These are phyloP conservation scores for Atethmia centrago DNA, from an alignment of 2,888 invertebrate genomes.

Conservation along the genomic window DNA sequence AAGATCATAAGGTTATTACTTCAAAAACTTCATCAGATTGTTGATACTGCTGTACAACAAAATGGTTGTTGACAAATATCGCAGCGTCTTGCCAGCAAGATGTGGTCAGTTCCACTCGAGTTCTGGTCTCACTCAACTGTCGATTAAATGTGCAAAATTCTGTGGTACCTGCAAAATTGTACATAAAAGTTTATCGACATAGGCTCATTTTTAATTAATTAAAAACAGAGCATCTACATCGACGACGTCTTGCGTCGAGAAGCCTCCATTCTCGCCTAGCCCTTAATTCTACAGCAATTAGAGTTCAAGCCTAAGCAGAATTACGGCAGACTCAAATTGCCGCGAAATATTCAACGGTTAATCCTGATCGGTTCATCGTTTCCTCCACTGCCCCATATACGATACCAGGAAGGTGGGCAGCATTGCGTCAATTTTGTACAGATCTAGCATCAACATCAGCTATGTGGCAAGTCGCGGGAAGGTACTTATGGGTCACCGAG, in stretches of 20 bases:
- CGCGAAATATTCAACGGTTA: not conserved
- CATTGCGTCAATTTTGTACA: not conserved
- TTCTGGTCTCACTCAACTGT: slow-evolving; percentile 83
- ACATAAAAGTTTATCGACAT: not conserved
- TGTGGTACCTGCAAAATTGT: slow-evolving; percentile 73
- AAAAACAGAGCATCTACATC: not conserved
- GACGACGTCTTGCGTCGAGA: no score
- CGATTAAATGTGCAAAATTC: slow-evolving; percentile 82
- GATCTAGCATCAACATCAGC: not conserved
- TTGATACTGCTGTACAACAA: slow-evolving; percentile 78
- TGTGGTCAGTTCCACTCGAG: slow-evolving; percentile 81
- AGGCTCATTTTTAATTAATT: not conserved
- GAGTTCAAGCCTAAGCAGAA: not conserved
- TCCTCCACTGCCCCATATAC: not conserved
- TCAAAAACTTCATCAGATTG: slow-evolving; percentile 78
- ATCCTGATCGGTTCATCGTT: not conserved
- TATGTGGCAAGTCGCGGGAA: not conserved
- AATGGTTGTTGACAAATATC: slow-evolving; percentile 83
- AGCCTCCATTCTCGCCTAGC: not conserved
- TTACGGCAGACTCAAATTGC: not conserved
- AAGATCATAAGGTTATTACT: slow-evolving; percentile 63
- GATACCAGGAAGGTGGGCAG: no score
- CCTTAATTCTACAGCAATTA: not conserved
- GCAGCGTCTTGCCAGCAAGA: slow-evolving; percentile 85
- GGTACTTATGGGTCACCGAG: no score